Conservation (phyloP, 2,888 invertebrate species). For the Mamestra brassicae region DNA sequence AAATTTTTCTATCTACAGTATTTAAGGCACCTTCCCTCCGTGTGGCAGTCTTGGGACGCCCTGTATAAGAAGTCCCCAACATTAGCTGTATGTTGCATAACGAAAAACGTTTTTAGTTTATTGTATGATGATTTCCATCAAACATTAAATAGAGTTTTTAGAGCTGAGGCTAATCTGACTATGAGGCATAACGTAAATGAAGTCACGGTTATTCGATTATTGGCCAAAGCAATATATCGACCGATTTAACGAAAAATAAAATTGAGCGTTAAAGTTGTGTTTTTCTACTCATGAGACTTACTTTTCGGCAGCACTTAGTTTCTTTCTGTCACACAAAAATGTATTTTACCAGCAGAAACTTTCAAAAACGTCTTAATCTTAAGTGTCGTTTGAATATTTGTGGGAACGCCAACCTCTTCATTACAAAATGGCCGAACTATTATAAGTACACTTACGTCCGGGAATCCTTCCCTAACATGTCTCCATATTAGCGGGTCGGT, state of each 20-base stretch:
- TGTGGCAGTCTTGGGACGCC: too few species aligned
- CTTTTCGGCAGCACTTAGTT: not conserved
- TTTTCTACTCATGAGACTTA: not conserved
- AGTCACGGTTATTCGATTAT: not conserved
- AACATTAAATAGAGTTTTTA: not conserved
- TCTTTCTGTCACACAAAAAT: not conserved
- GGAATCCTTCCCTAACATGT: conserved; percentile 96
- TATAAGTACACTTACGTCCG: conserved; percentile 91
- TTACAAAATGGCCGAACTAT: not conserved
- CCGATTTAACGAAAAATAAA: not conserved
- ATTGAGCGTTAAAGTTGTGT: not conserved
- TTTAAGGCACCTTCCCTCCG: too few species aligned
- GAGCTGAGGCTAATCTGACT: conserved; percentile 15
- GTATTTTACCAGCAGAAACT: too few species aligned
- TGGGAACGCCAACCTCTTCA: not conserved
- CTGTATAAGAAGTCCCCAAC: too few species aligned
- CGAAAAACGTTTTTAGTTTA: too few species aligned
- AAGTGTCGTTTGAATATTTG: not conserved
- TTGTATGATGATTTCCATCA: too few species aligned
- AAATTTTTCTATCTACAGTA: too few species aligned
- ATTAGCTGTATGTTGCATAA: too few species aligned
- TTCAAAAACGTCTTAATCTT: not conserved
- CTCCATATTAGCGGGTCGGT: conserved; percentile 99
- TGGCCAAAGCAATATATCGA: conserved; percentile 6
- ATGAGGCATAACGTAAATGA: not conserved